phyloP scores from a whole-genome alignment of 1,140 invertebrate genomes.

The Drosophila repletoides region DNA sequence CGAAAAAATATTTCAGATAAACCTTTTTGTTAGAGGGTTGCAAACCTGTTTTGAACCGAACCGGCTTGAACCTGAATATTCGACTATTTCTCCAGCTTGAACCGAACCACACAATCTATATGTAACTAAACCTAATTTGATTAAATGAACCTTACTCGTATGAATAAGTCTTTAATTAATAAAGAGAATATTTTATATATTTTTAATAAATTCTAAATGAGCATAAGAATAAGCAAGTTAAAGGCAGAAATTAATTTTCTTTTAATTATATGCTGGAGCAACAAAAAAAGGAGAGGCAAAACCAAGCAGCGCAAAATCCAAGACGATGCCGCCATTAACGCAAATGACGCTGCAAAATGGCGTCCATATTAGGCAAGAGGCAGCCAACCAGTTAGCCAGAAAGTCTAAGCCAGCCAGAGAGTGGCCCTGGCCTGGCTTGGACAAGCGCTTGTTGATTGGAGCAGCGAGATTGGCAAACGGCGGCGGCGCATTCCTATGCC shows the following conservation, averaged over 20 bases:
- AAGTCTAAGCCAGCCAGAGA: slow-evolving; percentile 47
- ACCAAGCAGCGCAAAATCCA: slow-evolving; percentile 31
- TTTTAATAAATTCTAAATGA: too few relatives aligned
- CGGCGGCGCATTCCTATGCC: slow-evolving; percentile 26
- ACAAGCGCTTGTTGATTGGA: slow-evolving; percentile 78
- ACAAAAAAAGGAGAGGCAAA: slow-evolving; percentile 3
- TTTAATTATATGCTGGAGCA: slow-evolving; percentile 24
- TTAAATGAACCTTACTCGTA: too few relatives aligned
- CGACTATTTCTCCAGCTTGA: too few relatives aligned
- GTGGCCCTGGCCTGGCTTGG: slow-evolving; percentile 43
- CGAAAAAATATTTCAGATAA: too few relatives aligned
- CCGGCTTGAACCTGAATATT: too few relatives aligned
- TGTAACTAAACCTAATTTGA: too few relatives aligned
- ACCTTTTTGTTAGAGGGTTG: too few relatives aligned
- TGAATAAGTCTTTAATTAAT: too few relatives aligned
- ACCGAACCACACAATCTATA: too few relatives aligned
- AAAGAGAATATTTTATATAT: too few relatives aligned
- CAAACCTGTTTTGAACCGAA: too few relatives aligned
- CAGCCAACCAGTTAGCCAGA: slow-evolving; percentile 33
- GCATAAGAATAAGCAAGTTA: too few relatives aligned
- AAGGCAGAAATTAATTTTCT: slow-evolving; percentile 24
- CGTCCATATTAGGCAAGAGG: slow-evolving; percentile 71
- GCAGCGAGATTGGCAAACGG: slow-evolving; percentile 73
- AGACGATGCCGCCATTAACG: slow-evolving; percentile 69
- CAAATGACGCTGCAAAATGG: slow-evolving; percentile 81